Base-by-base conservation (phyloP, 2,113 vertebrate genomes). In the Syngnathoides biaculeatus region DNA sequence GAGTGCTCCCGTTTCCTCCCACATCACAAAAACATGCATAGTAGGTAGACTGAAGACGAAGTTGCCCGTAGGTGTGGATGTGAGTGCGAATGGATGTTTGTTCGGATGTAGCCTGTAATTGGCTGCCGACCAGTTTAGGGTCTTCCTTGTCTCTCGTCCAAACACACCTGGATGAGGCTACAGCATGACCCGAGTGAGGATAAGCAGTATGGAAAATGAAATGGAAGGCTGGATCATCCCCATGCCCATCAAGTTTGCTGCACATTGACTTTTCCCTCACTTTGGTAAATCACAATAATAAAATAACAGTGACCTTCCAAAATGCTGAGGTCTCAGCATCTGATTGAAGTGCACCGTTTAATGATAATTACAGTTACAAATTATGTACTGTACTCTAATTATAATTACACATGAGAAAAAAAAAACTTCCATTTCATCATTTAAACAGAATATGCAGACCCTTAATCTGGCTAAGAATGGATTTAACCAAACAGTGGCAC, bases 291-390 rank as follows among this genome's bases (percentile, higher is more conserved):
- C 53, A 63, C 17, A 14, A 39, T 57, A 69, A 71, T 57, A 69
- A 71, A 22, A 11, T 17, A 30, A 69, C 60, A 50, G 7, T 43
- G 40, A 61, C 20, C 38, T 24, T n/a, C 59, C 38, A 38, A 61
- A 61, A 61, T 14, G 13, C 62, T 20, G 76, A 68, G 80, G 50
- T 70, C 60, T 67, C 19, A 45, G 61, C 64, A 69, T 73, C 72
- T 88, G 85, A 91, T 87, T 78, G 81, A 86, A 90, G 84, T 81
- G 87, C 79, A 75, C 71, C 47, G 72, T 81, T 84, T 83, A 87
- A 90, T 72, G 68, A 84, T 82, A 87, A 88, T 87, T 82, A 77
- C 75, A 0, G 64, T 75, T 64, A 69, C 73, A 79, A 83, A 84
- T 67, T 50, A 73, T 82, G 79, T 80, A 61, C 42, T 5, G 42